Evolutionary conservation across 2,888 invertebrate species (phyloP), one percentile per base, ranked within the genome.

Genomic region (Melieria picta): DNA sequence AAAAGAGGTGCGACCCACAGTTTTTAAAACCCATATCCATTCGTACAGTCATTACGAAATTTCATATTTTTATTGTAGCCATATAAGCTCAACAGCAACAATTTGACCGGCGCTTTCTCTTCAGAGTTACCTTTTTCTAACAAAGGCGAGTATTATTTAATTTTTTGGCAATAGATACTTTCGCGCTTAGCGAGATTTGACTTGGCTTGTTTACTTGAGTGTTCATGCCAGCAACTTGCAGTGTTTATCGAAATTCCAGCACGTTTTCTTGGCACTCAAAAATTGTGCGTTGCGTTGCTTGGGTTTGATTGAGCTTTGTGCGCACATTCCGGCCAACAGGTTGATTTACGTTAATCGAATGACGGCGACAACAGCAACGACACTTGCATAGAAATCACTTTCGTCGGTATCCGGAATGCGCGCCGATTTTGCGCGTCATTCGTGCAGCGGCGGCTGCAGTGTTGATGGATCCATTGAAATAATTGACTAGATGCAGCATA

Each of bases 401-500:
- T 56, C 43, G 43, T 30, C 16, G n/a, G n/a, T 0, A 64, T 6
- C 30, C 7, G 16, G 30, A 5, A 52, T 4, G 13, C 11, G 50
- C 52, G 46, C 16, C 7, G 5, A 7, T 6, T 7, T n/a, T 11
- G 7, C 48, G n/a, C 7, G 9, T 47, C n/a, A 55, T 5, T 16
- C 52, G 13, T 52, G 10, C 16, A 6, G 7, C 9, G n/a, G 13
- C 5, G 1, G 42, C 58, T 10, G 16, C 4, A 2, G 60, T 76
- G 84, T 73, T 82, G 85, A 80, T 61, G 79, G 73, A 78, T 82
- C 85, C 79, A 81, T 84, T 84, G 83, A 83, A 80, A 78, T 77
- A 87, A 87, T 84, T 87, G 86, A 86, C 86, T 85, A 86, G 86
- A 87, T 87, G 87, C 86, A 84, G 87, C 86, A 87, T 87, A 87